Base-by-base conservation (phyloP, 2,113 vertebrate genomes). In the Archocentrus centrarchus region DNA sequence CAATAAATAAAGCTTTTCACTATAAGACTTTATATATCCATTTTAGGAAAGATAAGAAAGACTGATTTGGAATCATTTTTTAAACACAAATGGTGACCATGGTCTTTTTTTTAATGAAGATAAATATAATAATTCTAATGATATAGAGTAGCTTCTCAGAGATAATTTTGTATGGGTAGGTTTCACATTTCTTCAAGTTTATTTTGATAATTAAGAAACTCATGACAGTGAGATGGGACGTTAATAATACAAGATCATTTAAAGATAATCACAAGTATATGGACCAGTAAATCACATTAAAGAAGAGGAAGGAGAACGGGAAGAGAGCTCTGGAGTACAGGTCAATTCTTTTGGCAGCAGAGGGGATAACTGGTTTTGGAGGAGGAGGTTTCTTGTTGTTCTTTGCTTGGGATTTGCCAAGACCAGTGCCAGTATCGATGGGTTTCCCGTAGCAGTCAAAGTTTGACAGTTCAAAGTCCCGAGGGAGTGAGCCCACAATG, bases 371-470 rank as follows among this genome's bases (percentile, higher is more conserved):
- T 0, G 98, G 98, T 90, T 99, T 99, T 11, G 98, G 96, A 6
- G 98, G 98, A 11, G 98, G 96, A 2, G 97, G 97, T 82, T 97
- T 99, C 95, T 98, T 99, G 93, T 96, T 97, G 93, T 96, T 97
- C 95, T 99, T 99, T 70, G 96, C 95, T 94, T 97, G 97, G 35
- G 97, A 96, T 91, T 98, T 99, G 76, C 97, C 96, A 0, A 94
- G 94, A 27, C 20, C 91, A 7, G 94, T 86, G 53, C 93, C 95
- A 82, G 95, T 96, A 61, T 98, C 96, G 81, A 99, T 98, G 86
- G 98, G 96, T 91, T 99, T 99, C 66, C 98, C 98, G 30, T 99
- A 99, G 96, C 98, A 99, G 96, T 99, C 98, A 95, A 99, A 99
- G 95, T 99, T 99, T 10, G 98, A 99, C 90, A 99, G 95, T 91